Base-by-base conservation (phyloP, 2,888 invertebrate genomes). In the Drosophila aldrichi region DNA sequence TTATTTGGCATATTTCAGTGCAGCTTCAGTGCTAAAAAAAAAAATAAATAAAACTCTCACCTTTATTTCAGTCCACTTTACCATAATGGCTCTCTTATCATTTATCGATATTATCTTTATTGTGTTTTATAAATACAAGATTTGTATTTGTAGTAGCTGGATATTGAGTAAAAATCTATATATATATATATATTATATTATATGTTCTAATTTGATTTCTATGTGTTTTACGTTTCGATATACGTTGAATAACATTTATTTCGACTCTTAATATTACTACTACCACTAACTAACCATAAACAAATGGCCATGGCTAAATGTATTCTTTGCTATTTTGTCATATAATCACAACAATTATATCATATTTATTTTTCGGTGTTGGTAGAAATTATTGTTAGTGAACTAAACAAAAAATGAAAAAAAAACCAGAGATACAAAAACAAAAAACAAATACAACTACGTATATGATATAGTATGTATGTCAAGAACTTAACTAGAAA, bases 311-410 rank as follows among this genome's bases (percentile, higher is more conserved):
- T 68, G 67, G 67, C 72, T 87, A 77, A 88, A 87, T 85, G 85
- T 84, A 82, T 89, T 85, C 77, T 81, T 88, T 84, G 84, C 86
- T 86, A 88, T 79, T 90, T 82, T 83, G 83, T 86, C 82, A 80
- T 88, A 82, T 83, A 74, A 79, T 87, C 79, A 83, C 83, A 77
- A 79, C 67, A 77, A 67, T 79, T 71, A 77, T 69, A 74, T 66
- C 76, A 78, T 74, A 70, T 82, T 88, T 73, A 82, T 87, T 85
- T 88, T 71, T 86, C 80, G 90, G 76, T 89, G 90, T 89, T 90
- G 79, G 90, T 89, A 90, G 90, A 71, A 82, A 68, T 86, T 77
- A 89, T 77, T 81, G 75, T 79, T 86, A 71, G 69, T 64, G 56
- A 79, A 58, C 25, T 63, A 51, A 49, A 32, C 12, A n/a, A 20